Evolutionary conservation across 2,113 vertebrate genomes (phyloP).

Genomic region (Coracopsis vasa): DNA sequence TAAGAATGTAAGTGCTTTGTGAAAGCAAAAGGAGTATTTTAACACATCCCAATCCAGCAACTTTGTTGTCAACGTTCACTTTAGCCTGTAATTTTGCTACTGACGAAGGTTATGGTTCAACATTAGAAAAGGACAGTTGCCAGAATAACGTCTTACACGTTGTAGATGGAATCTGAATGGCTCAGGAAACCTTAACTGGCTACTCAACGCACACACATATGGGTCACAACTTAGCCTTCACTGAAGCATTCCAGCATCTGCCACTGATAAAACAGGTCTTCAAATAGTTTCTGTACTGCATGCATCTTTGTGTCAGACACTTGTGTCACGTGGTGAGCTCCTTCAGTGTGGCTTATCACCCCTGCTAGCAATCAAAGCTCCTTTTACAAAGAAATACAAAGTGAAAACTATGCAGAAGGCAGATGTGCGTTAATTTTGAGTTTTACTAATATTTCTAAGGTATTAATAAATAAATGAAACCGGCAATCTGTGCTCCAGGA

Average conservation of each 20-base stretch:
- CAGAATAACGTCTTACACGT: neutral
- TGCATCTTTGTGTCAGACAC: neutral
- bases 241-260: neutral
- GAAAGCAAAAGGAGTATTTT: neutral
- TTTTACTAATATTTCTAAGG: neutral
- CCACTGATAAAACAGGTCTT: neutral
- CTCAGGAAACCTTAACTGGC: neutral
- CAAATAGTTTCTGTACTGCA: neutral
- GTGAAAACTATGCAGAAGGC: neutral
- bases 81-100: neutral
- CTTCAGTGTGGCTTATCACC: neutral
- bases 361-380: neutral
- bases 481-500: neutral
- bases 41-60: neutral
- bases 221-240: neutral
- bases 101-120: neutral
- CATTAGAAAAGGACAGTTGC: neutral
- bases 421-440: neutral
- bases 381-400: neutral
- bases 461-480: neutral
- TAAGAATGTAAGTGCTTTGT: neutral
- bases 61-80: neutral
- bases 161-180: neutral
- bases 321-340: neutral
- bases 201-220: neutral